These are phyloP conservation scores for Actenoides lindsayi DNA, from an alignment of 2,113 vertebrate species.

Conservation along the genomic window DNA sequence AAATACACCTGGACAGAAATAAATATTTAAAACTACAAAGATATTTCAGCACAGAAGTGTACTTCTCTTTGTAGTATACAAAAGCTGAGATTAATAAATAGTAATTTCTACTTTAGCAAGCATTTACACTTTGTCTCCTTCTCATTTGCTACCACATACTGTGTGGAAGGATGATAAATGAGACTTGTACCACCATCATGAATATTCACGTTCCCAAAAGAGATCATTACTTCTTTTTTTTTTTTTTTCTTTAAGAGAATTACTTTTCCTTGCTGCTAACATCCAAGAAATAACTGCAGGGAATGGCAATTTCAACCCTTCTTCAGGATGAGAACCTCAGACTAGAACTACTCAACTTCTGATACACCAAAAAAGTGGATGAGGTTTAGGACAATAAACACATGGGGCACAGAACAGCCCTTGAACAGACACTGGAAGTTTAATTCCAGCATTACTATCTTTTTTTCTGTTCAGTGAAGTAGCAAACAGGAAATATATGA, in stretches of 20 bases:
- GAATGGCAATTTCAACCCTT: neutral
- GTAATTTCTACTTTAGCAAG: conserved; percentile 20
- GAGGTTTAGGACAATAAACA: neutral
- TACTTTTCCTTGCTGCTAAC: neutral
- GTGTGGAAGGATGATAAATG: conserved; percentile 28
- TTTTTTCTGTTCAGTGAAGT: neutral
- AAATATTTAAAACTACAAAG: conserved; percentile 32
- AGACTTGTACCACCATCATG: neutral
- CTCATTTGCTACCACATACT: conserved; percentile 1
- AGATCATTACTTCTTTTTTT: neutral
- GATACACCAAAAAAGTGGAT: neutral
- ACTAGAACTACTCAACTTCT: neutral
- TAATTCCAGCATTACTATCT: neutral
- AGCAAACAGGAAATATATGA: neutral
- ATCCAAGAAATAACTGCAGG: neutral
- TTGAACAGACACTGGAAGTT: neutral
- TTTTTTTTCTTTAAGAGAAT: neutral
- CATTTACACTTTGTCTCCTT: neutral
- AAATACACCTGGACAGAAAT: conserved; percentile 53
- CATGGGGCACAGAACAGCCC: neutral
- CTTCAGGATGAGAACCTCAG: neutral
- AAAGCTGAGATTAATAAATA: conserved; percentile 54
- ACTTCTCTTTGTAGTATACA: neutral
- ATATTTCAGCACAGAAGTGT: neutral
- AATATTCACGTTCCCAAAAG: conserved; percentile 5